A percentile compares a stretch with the other conserved stretches of the same genome.
Conservation (phyloP, 2,888 invertebrate species). For the Drosophila nr. fundita region DNA sequence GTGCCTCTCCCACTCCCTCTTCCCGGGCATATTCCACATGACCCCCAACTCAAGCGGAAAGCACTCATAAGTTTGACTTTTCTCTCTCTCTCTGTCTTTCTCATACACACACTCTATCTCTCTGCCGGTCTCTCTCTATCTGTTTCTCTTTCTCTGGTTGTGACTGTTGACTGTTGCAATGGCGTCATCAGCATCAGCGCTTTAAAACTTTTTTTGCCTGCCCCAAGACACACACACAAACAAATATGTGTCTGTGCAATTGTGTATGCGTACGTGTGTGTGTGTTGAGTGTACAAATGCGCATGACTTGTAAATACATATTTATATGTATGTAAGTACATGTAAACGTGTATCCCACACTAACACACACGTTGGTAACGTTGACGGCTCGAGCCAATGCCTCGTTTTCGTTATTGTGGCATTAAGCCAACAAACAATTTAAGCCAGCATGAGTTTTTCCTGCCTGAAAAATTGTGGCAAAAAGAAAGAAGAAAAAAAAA, state of each 20-base stretch:
- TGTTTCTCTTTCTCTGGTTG: slow-evolving; percentile 18
- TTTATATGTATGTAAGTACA: slow-evolving; percentile 39
- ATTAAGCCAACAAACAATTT: slow-evolving; percentile 80
- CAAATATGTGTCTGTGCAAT: slow-evolving; percentile 26
- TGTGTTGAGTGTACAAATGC: slow-evolving; percentile 52
- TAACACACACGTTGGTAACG: slow-evolving; percentile 24
- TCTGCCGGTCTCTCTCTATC: background rate
- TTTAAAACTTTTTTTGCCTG: slow-evolving; percentile 72
- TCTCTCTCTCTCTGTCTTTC: slow-evolving; percentile 13
- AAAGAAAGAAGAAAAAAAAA: slow-evolving; percentile 42
- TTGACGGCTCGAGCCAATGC: slow-evolving; percentile 63
- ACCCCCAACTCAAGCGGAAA: slow-evolving; percentile 52
- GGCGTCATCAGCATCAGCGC: slow-evolving; percentile 62
- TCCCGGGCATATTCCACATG: slow-evolving; percentile 7
- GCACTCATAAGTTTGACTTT: slow-evolving; percentile 39
- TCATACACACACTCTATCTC: background rate
- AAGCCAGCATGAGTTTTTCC: slow-evolving; percentile 76
- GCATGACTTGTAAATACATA: slow-evolving; percentile 64
- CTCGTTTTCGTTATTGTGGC: slow-evolving; percentile 71
- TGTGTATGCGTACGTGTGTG: slow-evolving; percentile 8
- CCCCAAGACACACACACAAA: slow-evolving; percentile 53
- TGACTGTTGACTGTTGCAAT: slow-evolving; percentile 62
- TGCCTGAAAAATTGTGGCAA: slow-evolving; percentile 73
- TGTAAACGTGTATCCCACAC: slow-evolving; percentile 62
- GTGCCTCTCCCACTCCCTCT: background rate